Percentiles rank a stretch among this genome's conserved stretches.
phyloP scores from a whole-genome alignment of 2,113 vertebrate genomes.

The Orientallactaga bullata region DNA sequence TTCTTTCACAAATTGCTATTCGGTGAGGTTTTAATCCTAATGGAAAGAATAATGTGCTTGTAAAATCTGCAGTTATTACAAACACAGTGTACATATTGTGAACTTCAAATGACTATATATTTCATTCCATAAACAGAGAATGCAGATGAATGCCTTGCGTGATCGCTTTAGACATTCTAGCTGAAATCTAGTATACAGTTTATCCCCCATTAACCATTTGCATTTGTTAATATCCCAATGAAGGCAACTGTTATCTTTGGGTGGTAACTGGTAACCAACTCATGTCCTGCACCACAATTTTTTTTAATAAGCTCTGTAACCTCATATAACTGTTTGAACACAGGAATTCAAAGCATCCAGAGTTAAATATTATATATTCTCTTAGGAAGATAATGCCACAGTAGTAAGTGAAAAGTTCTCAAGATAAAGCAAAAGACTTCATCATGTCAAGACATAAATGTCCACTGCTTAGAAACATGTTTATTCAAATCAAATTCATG shows the following conservation, averaged over 20 bases:
- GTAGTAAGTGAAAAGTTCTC: conserved; percentile 48
- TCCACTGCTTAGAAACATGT: conserved; percentile 5
- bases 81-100: conserved; percentile 93
- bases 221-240: conserved; percentile 87
- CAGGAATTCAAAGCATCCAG: conserved; percentile 68
- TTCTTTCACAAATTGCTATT: conserved; percentile 95
- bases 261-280: conserved; percentile 84
- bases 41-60: conserved; percentile 95
- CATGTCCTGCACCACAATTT: neutral
- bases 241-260: conserved; percentile 84
- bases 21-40: conserved; percentile 93
- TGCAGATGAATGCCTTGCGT: conserved; percentile 88
- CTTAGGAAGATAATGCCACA: conserved; percentile 2
- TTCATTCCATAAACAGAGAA: conserved; percentile 92
- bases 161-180: conserved; percentile 88
- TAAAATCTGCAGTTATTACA: conserved; percentile 94
- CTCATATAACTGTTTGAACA: conserved; percentile 55
- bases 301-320: conserved; percentile 69
- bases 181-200: conserved; percentile 86
- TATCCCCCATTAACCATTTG: conserved; percentile 88
- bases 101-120: conserved; percentile 92
- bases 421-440: conserved; percentile 7
- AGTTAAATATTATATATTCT: conserved; percentile 65
- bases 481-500: conserved; percentile 33
- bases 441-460: conserved; percentile 12